phyloP scores from a whole-genome alignment of 1,140 invertebrate genomes.

The Eueides isabella region DNA sequence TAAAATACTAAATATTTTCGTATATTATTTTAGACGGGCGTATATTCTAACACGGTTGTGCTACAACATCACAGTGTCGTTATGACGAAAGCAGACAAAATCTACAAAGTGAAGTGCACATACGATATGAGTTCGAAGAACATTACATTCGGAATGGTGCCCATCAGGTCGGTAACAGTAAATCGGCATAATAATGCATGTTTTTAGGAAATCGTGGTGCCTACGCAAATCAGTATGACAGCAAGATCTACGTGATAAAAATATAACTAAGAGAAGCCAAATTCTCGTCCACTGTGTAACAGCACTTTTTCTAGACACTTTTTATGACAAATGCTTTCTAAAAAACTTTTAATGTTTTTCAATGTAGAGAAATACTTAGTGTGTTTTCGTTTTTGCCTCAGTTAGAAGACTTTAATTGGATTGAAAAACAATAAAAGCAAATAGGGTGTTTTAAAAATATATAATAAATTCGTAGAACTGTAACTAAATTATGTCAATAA shows the following conservation, averaged over 20 bases:
- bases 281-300: not conserved
- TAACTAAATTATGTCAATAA: constrained; percentile 17
- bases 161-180: constrained; percentile 87
- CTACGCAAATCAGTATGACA: constrained; percentile 27
- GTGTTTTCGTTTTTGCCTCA: constrained; percentile 1
- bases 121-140: constrained; percentile 98
- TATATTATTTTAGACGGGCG: constrained; percentile 88
- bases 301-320: not conserved
- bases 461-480: not conserved
- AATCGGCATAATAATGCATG: constrained; percentile 19
- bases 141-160: constrained; percentile 98
- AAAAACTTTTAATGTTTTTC: not conserved
- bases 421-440: constrained; percentile 1
- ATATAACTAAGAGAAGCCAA: not conserved
- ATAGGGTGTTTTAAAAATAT: not conserved
- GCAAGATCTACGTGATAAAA: constrained; percentile 17
- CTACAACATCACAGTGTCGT: constrained; percentile 97
- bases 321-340: not conserved
- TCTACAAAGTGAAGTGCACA: constrained; percentile 97
- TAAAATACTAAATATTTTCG: constrained; percentile 39
- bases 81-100: constrained; percentile 98
- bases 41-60: constrained; percentile 97
- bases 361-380: not conserved
- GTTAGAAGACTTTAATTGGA: not conserved
- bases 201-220: constrained; percentile 16